Evolutionary conservation across 2,797 vertebrate genomes (phyloP), one percentile per base, ranked within the genome.

Genomic region (Pygocentrus nattereri): DNA sequence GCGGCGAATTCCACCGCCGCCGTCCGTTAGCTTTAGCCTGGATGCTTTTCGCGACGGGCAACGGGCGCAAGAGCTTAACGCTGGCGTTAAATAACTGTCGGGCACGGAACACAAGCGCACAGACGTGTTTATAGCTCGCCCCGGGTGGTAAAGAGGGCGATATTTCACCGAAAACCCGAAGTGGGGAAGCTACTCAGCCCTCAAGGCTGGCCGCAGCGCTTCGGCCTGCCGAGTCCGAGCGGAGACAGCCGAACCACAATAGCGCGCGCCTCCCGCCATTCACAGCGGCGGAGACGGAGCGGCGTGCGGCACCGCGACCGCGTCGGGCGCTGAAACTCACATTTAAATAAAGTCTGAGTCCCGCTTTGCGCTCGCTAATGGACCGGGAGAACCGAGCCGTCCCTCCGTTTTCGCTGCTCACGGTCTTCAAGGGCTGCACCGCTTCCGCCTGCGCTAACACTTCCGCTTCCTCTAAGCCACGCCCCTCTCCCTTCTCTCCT

Each of bases 381-480:
- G 94, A 90, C 89, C 90, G 56, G 88, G 89, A 91, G 91, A 93
- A 87, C 93, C 89, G 90, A 91, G 90, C 92, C 88, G 94, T 95
- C 93, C 64, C 94, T 95, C 93, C 91, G 92, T 38, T 91, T 87
- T 94, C 87, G 92, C 91, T 93, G 93, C 91, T 95, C 92, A 89
- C 91, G 91, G 92, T 93, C 90, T 94, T 95, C 94, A 94, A 54
- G 95, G 95, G 95, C 93, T 94, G 94, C 93, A 94, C 94, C 94
- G 95, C 95, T 96, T 96, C 95, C 95, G 95, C 93, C 94, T 93
- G 91, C 90, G 92, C 92, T 94, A 92, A 94, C 93, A 95, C 94
- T 96, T 96, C 95, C 95, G 95, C 95, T 95, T 96, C 94, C 95
- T 94, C 90, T 89, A 93, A 87, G 91, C 92, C 90, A 64, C 61